phyloP scores from a whole-genome alignment of 2,888 invertebrate genomes.

The Hirudinaria manillensis region DNA sequence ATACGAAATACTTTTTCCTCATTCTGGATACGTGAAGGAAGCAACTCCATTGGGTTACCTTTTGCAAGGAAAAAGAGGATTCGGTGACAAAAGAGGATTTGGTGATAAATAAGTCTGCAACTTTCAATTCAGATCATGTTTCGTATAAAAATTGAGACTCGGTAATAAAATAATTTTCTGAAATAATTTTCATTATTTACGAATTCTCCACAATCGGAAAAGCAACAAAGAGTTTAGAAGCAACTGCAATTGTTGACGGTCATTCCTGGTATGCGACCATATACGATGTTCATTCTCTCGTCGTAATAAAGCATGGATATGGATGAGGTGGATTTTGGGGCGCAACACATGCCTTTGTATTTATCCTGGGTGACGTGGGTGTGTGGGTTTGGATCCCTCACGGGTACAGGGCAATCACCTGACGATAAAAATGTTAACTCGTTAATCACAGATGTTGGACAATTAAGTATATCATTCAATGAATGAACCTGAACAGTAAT shows the following conservation, averaged over 20 bases:
- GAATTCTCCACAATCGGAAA: not conserved
- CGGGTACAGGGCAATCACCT: conserved; percentile 81
- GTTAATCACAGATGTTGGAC: not conserved
- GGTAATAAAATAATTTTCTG: no score
- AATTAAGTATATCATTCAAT: not conserved
- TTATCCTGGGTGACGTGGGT: conserved; percentile 26
- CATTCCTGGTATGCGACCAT: conserved; percentile 34
- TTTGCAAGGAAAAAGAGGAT: no score
- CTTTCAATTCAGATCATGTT: no score
- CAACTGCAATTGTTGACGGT: conserved; percentile 35
- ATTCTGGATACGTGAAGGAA: no score
- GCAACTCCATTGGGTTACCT: no score
- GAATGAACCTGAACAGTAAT: conserved; percentile 69
- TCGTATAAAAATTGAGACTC: no score
- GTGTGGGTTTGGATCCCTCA: conserved; percentile 7
- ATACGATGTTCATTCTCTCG: conserved; percentile 22
- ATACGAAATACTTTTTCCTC: no score
- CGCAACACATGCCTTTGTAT: conserved; percentile 73
- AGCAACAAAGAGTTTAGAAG: conserved; percentile 8
- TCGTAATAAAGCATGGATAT: conserved; percentile 35
- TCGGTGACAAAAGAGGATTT: no score
- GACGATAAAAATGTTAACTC: not conserved
- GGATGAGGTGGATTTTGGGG: conserved; percentile 62
- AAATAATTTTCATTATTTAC: no score
- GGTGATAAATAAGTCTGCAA: no score